phyloP scores from a whole-genome alignment of 2,888 invertebrate genomes.

The Cyclophora albipunctata region DNA sequence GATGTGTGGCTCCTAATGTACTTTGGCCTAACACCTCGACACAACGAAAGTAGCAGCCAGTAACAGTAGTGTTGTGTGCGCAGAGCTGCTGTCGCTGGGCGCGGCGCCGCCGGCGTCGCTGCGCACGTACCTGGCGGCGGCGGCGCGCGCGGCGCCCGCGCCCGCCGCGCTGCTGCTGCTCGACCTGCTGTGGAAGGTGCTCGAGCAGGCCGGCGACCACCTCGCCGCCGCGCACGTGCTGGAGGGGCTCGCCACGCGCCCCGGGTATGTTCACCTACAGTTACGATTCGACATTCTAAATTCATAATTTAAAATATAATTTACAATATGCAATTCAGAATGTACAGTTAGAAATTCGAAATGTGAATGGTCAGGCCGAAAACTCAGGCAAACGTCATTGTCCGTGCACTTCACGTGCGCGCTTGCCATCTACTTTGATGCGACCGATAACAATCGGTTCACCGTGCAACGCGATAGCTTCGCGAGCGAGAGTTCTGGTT shows the following conservation, averaged over 20 bases:
- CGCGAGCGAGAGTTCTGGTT: no score
- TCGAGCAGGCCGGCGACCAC: slow-evolving; percentile 94
- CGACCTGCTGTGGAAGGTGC: slow-evolving; percentile 96
- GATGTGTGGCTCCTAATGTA: no score
- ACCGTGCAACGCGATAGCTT: no score
- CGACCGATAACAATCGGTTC: no score
- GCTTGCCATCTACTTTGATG: no score
- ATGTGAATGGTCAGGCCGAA: no score
- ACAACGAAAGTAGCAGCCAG: no score
- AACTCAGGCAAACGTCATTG: not conserved
- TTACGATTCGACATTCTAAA: not conserved
- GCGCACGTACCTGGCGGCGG: slow-evolving; percentile 83
- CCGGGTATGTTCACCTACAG: slow-evolving; percentile 60
- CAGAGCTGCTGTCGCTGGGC: slow-evolving; percentile 79
- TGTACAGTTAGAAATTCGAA: no score
- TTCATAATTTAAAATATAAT: no score
- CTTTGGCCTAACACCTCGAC: no score
- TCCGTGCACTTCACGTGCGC: no score
- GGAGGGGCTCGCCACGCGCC: slow-evolving; percentile 87
- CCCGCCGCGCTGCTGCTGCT: slow-evolving; percentile 77
- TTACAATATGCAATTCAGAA: no score
- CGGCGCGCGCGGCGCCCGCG: slow-evolving; percentile 73
- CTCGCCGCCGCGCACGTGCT: slow-evolving; percentile 93
- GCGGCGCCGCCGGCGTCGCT: slow-evolving; percentile 81
- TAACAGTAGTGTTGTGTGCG: slow-evolving; percentile 11